These are phyloP conservation scores for Bos javanicus DNA, from an alignment of 2,113 vertebrate genomes.

Conservation along the genomic window DNA sequence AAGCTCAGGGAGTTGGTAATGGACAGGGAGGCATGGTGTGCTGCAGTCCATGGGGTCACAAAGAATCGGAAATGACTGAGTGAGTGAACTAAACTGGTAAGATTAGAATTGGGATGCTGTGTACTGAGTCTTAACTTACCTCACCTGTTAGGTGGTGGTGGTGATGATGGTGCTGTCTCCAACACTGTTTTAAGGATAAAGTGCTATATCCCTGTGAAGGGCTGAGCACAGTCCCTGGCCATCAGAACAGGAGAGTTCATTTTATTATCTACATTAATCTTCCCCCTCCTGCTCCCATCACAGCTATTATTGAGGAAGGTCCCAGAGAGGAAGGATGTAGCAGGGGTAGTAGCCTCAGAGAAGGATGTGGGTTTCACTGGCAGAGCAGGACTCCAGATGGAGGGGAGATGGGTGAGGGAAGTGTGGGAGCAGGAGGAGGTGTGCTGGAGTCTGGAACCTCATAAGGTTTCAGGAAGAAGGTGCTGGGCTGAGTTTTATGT, in stretches of 20 bases:
- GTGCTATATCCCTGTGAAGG: not conserved
- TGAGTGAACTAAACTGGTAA: not conserved
- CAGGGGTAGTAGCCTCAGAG: not conserved
- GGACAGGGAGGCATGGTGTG: not conserved
- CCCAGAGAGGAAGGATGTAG: not conserved
- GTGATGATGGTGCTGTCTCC: not conserved
- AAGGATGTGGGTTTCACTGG: not conserved
- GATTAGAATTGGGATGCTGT: not conserved
- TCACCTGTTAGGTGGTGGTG: not conserved
- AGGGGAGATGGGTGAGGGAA: not conserved
- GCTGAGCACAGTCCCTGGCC: not conserved
- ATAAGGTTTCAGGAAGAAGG: not conserved
- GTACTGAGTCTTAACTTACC: not conserved
- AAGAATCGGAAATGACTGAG: not conserved
- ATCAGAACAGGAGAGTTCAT: not conserved
- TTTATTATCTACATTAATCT: not conserved
- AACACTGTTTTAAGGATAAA: not conserved
- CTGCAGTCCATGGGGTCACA: not conserved
- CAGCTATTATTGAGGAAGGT: not conserved
- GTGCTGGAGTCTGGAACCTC: not conserved
- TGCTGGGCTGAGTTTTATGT: not conserved
- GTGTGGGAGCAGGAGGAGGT: accelerated
- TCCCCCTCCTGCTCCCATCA: not conserved
- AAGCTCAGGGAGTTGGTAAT: not conserved
- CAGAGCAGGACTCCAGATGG: not conserved